phyloP scores from a whole-genome alignment of 1,140 invertebrate genomes.

The Vanessa tameamea region DNA sequence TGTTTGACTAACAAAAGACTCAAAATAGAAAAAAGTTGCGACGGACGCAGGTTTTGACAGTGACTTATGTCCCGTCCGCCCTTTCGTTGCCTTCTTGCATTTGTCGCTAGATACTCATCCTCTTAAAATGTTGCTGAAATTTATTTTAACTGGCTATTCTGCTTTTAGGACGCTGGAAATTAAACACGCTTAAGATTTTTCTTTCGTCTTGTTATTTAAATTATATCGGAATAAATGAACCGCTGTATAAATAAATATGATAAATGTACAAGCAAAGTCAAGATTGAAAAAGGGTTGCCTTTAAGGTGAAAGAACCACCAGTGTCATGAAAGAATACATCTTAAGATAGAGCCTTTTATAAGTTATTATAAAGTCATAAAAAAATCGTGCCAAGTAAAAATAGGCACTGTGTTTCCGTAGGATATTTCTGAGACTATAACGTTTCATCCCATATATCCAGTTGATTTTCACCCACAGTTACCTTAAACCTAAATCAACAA shows the following conservation, averaged over 20 bases:
- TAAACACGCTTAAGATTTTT: constrained; percentile 38
- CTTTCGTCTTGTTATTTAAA: constrained; percentile 31
- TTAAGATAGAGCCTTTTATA: no score
- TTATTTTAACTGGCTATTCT: constrained; percentile 40
- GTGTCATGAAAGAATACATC: no score
- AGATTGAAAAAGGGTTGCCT: neutral
- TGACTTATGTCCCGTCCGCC: constrained; percentile 68
- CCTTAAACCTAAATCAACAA: no score
- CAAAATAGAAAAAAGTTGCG: constrained; percentile 59
- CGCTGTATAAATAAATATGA: constrained; percentile 6
- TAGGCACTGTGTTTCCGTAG: no score
- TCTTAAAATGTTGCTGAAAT: constrained; percentile 56
- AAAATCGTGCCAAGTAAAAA: no score
- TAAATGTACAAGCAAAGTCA: neutral
- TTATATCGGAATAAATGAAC: constrained; percentile 24
- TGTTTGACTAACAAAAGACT: constrained; percentile 46
- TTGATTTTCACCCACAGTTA: no score
- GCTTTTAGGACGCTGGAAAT: constrained; percentile 33
- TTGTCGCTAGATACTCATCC: constrained; percentile 61
- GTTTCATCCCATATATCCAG: no score
- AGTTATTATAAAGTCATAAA: no score
- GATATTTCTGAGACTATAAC: no score
- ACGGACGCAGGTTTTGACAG: constrained; percentile 58
- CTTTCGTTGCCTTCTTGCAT: constrained; percentile 60
- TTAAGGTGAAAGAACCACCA: no score